Conservation (phyloP, 2,797 vertebrate genomes). For the Clamator glandarius region DNA sequence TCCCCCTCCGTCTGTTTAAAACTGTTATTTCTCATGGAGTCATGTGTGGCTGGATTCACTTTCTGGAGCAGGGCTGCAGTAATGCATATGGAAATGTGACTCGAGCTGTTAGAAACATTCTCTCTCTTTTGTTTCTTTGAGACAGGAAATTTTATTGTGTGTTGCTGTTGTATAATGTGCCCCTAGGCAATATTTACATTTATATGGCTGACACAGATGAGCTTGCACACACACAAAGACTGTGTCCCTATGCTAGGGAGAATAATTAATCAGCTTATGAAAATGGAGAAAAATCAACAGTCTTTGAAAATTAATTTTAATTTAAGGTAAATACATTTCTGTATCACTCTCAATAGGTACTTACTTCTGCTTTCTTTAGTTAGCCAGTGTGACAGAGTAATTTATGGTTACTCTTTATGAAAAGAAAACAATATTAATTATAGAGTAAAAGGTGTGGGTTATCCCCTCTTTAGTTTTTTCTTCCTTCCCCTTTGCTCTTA, state of each 20-base stretch:
- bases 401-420: not conserved
- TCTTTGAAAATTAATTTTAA: not conserved
- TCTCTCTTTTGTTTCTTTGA: not conserved
- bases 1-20: not conserved
- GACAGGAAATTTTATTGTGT: not conserved
- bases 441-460: rapidly evolving
- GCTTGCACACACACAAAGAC: not conserved
- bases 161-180: conserved; percentile 1
- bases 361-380: not conserved
- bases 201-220: not conserved
- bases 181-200: conserved; percentile 2
- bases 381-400: not conserved
- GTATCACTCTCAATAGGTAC: not conserved
- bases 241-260: not conserved
- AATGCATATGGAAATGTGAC: not conserved
- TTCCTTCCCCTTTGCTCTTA: not conserved
- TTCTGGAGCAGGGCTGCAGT: not conserved
- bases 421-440: not conserved
- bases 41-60: not conserved
- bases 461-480: not conserved
- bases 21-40: not conserved
- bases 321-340: not conserved
- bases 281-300: not conserved
- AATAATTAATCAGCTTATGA: not conserved
- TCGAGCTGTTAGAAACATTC: not conserved